Conservation (phyloP, 2,113 vertebrate species). For the Aptenodytes patagonicus region DNA sequence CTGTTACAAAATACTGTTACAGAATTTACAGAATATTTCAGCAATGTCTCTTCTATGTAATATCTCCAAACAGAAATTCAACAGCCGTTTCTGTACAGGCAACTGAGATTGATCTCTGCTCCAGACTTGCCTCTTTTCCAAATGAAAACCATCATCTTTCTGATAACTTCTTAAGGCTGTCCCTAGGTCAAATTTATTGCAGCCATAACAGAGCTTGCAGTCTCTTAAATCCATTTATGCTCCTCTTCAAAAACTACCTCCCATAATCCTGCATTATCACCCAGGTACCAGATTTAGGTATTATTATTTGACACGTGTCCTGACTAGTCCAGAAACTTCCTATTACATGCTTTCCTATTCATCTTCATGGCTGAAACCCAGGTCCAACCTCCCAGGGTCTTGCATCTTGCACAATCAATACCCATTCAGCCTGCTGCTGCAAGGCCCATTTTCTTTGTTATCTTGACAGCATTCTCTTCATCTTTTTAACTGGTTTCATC, state of each 20-base stretch:
- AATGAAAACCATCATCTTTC: neutral
- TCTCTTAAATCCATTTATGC: neutral
- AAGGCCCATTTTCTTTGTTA: neutral
- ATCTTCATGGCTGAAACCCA: neutral
- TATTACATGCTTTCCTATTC: neutral
- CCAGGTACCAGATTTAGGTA: neutral
- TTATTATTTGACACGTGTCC: neutral
- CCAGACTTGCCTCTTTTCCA: neutral
- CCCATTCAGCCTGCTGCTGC: neutral
- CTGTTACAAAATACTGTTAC: neutral
- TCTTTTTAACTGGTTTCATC: neutral
- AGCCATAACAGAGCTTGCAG: neutral
- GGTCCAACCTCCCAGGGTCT: neutral
- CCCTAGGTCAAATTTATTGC: neutral
- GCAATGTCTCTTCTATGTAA: neutral
- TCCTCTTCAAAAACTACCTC: neutral
- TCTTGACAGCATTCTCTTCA: accelerated
- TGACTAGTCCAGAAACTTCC: neutral
- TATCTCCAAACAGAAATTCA: neutral
- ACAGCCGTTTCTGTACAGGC: neutral
- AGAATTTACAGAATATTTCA: neutral
- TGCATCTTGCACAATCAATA: too few species aligned
- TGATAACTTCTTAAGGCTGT: neutral
- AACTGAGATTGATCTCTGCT: neutral
- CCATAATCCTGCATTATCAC: neutral